Base-by-base conservation (phyloP, 2,797 vertebrate species). In the Falco rusticolus region DNA sequence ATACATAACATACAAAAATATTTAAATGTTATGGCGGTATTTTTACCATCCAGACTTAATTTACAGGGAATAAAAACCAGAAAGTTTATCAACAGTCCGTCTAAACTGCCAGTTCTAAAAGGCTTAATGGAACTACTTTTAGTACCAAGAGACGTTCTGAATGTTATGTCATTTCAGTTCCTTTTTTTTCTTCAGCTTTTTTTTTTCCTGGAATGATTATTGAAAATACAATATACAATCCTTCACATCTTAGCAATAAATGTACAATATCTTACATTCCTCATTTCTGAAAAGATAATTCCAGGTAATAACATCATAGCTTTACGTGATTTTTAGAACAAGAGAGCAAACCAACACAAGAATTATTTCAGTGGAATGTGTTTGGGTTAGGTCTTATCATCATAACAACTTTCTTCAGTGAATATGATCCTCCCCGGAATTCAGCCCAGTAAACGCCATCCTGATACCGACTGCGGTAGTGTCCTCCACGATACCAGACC, bases 391-490 rank as follows among this genome's bases (percentile, higher is more conserved):
- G 99, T 85, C 99, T 98, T 94, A 99, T 99, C 99, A 99, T 98
- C 98, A 98, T 98, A 72, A 98, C 97, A 65, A 98, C 98, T 94
- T 98, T 99, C 98, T 99, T 99, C 14, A 99, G 97, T 1, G 99
- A 99, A 87, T 99, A 99, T 20, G 99, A 99, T 22, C 99, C 99
- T 47, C 99, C 99, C 68, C 99, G 98, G 98, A 99, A 99, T 96
- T 99, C 99, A 1, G 99, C 99, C 99, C 99, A 99, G 97, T 99
- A 99, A 69, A 99, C 99, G 0, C 99, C 99, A 2, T 99, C 99
- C 96, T 99, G 99, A 84, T 99, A 99, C 1, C 99, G 99, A 78
- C 99, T 99, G 82, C 99, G 99, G 95, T 99, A 99, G 95, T 99
- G 99, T 69, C 99, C 99, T 43, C 99, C 99, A 5, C 99, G 98